A percentile compares a stretch with the other conserved stretches of the same genome.
Conservation (phyloP, 1,140 invertebrate genomes). For the Cotesia glomerata region DNA sequence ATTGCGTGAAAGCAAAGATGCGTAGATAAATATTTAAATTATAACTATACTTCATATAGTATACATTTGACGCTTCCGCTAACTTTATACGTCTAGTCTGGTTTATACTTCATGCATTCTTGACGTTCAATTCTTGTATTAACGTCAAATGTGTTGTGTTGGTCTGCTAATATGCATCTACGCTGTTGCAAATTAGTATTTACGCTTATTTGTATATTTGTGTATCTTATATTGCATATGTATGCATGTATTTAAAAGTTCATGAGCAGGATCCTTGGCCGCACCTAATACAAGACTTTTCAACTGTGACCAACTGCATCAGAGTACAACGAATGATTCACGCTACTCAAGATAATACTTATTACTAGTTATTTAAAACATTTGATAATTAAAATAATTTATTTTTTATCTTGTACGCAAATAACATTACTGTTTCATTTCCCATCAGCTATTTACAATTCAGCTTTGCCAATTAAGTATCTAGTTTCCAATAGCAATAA, state of each 20-base stretch:
- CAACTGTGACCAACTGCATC: slow-evolving; percentile 22
- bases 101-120: slow-evolving; percentile 5
- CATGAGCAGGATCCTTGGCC: not conserved
- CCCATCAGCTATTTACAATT: no score
- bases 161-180: not conserved
- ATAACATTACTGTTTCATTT: no score
- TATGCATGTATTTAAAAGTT: not conserved
- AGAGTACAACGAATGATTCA: slow-evolving; percentile 2
- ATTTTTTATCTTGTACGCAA: not conserved
- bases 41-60: slow-evolving; percentile 25
- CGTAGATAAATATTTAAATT: slow-evolving; percentile 46
- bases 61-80: slow-evolving; percentile 10
- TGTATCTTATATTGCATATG: not conserved
- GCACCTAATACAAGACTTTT: slow-evolving; percentile 8
- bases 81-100: slow-evolving; percentile 7
- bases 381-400: not conserved
- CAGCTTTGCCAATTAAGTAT: no score
- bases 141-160: not conserved
- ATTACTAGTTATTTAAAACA: slow-evolving; percentile 2
- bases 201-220: not conserved
- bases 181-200: not conserved
- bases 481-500: not conserved
- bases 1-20: slow-evolving; percentile 38
- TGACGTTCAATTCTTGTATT: not conserved
- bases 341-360: not conserved